A percentile compares a stretch with the other conserved stretches of the same genome.
These are phyloP conservation scores for Drosophila aldrichi DNA, from an alignment of 2,888 invertebrate genomes.

Conservation along the genomic window DNA sequence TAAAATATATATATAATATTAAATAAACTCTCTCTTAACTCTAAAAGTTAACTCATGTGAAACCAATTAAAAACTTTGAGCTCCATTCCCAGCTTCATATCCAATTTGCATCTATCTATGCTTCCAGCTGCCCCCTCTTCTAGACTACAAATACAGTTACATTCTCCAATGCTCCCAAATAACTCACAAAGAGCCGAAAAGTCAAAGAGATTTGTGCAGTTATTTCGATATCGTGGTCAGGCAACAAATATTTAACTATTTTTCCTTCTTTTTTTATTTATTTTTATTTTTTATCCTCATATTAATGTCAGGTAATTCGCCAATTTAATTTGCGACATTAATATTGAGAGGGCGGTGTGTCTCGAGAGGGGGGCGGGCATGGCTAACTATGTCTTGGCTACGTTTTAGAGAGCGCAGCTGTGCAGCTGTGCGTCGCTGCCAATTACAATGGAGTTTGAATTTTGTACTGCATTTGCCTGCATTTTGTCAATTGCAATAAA, in stretches of 20 bases:
- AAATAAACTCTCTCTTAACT: too few species aligned
- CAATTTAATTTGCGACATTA: constrained; percentile 71
- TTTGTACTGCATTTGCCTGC: constrained; percentile 41
- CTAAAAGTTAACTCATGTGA: too few species aligned
- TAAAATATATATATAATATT: too few species aligned
- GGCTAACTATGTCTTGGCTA: constrained; percentile 22
- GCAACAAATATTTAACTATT: constrained; percentile 25
- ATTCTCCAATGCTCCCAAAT: constrained; percentile 23
- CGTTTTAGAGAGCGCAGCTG: constrained; percentile 64
- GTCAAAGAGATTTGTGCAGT: constrained; percentile 4
- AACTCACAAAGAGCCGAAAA: constrained; percentile 16
- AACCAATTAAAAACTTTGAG: not conserved
- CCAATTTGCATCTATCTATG: not conserved
- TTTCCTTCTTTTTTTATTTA: not conserved
- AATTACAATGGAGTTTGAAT: constrained; percentile 74
- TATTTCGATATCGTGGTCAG: constrained; percentile 23
- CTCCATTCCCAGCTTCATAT: not conserved
- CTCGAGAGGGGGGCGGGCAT: not conserved
- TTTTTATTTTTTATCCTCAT: constrained; percentile 1
- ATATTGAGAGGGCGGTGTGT: constrained; percentile 25
- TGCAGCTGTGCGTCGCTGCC: constrained; percentile 63
- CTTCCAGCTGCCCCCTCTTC: not conserved
- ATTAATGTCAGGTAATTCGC: constrained; percentile 67
- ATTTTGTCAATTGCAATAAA: constrained; percentile 81
- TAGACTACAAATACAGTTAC: constrained; percentile 13